Evolutionary conservation across 2,113 vertebrate species (phyloP).

Genomic region (Parotia lawesii): DNA sequence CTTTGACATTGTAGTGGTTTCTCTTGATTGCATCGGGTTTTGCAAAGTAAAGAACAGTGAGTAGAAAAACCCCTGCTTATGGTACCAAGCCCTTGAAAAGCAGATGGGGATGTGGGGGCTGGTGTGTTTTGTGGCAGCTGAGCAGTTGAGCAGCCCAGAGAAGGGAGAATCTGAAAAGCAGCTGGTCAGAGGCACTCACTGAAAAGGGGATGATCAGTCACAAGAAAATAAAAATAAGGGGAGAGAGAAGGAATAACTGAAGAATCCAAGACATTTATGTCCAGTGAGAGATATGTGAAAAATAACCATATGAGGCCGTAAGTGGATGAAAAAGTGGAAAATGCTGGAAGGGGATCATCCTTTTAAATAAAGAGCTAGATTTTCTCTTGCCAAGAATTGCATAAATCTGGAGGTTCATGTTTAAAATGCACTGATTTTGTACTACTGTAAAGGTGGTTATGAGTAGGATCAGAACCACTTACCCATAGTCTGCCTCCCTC

Average conservation of each 20-base stretch:
- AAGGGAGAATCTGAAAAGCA: slow-evolving; percentile 49
- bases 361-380: background rate
- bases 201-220: slow-evolving; percentile 17
- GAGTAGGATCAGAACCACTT: background rate
- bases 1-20: background rate
- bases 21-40: background rate
- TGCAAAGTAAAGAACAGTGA: background rate
- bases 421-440: background rate
- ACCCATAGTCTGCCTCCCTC: background rate
- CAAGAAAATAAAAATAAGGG: background rate
- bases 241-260: background rate
- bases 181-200: slow-evolving; percentile 27
- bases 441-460: background rate
- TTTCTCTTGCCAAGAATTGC: background rate
- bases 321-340: background rate
- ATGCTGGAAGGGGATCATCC: background rate
- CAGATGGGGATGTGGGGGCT: slow-evolving; percentile 50
- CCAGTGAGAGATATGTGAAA: background rate
- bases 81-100: slow-evolving; percentile 19
- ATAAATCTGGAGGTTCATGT: background rate
- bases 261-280: background rate
- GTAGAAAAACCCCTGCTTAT: background rate
- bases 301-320: background rate
- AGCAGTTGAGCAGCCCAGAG: slow-evolving; percentile 40
- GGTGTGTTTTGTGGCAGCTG: slow-evolving; percentile 4